phyloP scores from a whole-genome alignment of 2,113 vertebrate species.

The Colinus virginianus region DNA sequence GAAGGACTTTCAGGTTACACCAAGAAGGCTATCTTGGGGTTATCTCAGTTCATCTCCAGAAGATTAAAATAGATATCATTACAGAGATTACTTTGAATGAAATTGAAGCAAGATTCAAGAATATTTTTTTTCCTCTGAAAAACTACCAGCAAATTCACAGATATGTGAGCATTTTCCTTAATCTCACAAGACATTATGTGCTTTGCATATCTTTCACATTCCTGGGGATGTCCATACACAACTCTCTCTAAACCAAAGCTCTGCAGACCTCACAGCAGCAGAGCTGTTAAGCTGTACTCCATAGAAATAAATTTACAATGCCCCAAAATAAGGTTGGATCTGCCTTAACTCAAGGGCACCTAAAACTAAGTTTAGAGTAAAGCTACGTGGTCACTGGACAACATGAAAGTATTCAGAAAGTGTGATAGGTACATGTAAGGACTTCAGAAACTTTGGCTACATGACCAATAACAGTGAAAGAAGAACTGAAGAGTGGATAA shows the following conservation, averaged over 20 bases:
- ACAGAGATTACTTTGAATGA: not conserved
- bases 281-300: not conserved
- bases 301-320: not conserved
- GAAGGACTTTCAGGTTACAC: not conserved
- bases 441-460: not conserved
- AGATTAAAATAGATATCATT: not conserved
- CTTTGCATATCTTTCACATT: not conserved
- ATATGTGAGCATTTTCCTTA: not conserved
- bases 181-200: not conserved
- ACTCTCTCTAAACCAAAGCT: not conserved
- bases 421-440: not conserved
- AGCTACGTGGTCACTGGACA: not conserved
- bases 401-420: not conserved
- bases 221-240: not conserved
- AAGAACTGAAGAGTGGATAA: not conserved
- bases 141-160: not conserved
- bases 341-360: not conserved
- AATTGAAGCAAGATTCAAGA: not conserved
- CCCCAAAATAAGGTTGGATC: no score
- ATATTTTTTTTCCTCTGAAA: not conserved
- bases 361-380: not conserved
- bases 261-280: not conserved
- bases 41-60: not conserved
- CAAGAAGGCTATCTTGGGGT: no score
- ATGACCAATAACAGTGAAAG: not conserved